These are phyloP conservation scores for Epizoanthus illoricatus DNA, from an alignment of 92 coral and sea anemone genomes.

Conservation along the genomic window DNA sequence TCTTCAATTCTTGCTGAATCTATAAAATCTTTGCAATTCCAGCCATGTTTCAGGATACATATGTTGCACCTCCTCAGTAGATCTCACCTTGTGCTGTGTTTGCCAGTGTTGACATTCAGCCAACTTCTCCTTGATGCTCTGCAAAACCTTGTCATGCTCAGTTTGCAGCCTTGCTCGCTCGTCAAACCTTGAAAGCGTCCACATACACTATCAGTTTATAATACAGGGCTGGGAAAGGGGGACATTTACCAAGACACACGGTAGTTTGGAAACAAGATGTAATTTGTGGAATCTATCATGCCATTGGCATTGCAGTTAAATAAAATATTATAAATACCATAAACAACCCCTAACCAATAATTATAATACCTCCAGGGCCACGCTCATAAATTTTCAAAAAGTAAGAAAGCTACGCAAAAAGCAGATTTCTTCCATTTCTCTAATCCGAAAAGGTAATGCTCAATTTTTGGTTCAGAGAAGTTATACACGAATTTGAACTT, in stretches of 20 bases:
- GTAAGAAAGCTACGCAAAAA: no score
- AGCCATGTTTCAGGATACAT: no score
- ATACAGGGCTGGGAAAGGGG: not conserved
- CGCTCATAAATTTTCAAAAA: no score
- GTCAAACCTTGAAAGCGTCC: conserved; percentile 68
- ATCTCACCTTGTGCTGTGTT: conserved; percentile 83
- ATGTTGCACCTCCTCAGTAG: not conserved
- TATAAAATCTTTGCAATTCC: not conserved
- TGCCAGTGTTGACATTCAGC: conserved; percentile 97
- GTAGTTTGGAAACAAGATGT: no score
- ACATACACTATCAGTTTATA: not conserved
- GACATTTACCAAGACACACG: not conserved
- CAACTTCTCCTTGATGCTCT: conserved; percentile 79
- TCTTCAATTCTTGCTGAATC: not conserved
- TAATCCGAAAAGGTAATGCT: no score
- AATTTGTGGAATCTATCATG: not conserved
- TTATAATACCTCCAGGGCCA: not conserved
- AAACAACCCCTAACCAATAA: not conserved
- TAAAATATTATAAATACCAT: not conserved
- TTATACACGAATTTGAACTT: no score
- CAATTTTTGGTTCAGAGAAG: no score
- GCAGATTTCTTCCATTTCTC: no score
- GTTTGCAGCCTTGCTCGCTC: conserved; percentile 73
- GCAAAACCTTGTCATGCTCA: conserved; percentile 78
- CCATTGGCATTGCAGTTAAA: not conserved